Conservation (phyloP, 2,888 invertebrate genomes). For the Thalpophila matura region DNA sequence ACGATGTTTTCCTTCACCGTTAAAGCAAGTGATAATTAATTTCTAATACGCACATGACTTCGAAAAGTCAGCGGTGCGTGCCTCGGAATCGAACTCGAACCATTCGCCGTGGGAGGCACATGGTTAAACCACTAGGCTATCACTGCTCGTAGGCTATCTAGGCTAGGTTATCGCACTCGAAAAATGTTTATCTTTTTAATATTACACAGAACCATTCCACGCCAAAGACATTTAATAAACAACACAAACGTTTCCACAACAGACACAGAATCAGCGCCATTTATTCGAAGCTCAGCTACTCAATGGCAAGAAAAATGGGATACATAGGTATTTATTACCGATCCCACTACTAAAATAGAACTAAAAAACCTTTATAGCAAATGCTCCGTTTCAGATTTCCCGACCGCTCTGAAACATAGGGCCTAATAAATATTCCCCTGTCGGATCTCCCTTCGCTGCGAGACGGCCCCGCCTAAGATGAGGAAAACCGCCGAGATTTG, state of each 20-base stretch:
- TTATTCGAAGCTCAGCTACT: slow-evolving; percentile 53
- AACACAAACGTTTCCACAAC: slow-evolving; percentile 26
- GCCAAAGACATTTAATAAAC: neutral
- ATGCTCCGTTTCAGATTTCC: slow-evolving; percentile 64
- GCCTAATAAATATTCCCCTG: slow-evolving; percentile 78
- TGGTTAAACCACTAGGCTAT: too few species aligned
- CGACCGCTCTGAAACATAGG: slow-evolving; percentile 70
- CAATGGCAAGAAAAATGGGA: slow-evolving; percentile 53
- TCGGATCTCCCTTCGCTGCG: slow-evolving; percentile 71
- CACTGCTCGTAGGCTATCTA: too few species aligned
- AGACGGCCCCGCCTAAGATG: slow-evolving; percentile 70
- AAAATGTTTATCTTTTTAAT: too few species aligned
- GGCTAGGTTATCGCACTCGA: too few species aligned
- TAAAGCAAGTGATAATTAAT: too few species aligned
- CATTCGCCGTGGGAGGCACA: too few species aligned
- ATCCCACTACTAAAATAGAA: slow-evolving; percentile 58
- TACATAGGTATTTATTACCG: slow-evolving; percentile 57
- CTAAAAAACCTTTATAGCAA: slow-evolving; percentile 60
- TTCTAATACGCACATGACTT: too few species aligned
- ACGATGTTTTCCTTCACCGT: too few species aligned
- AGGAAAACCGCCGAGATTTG: slow-evolving; percentile 79
- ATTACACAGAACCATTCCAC: neutral
- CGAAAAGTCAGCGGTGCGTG: too few species aligned
- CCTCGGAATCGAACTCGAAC: too few species aligned
- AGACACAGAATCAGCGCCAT: slow-evolving; percentile 45